phyloP scores from a whole-genome alignment of 2,888 invertebrate species.

The Dimorphilus gyrociliatus region DNA sequence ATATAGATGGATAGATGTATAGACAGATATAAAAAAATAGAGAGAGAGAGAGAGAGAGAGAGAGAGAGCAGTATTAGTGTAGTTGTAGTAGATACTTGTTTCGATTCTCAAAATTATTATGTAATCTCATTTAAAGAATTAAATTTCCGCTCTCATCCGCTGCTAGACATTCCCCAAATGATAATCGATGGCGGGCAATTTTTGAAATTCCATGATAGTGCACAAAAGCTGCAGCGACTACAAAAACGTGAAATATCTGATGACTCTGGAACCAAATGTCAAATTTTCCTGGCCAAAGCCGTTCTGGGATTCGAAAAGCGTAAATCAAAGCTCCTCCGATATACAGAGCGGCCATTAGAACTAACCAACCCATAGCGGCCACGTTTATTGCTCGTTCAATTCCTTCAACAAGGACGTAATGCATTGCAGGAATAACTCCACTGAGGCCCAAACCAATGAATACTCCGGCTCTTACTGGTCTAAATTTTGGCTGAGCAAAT shows the following conservation, averaged over 20 bases:
- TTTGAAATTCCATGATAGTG: slow-evolving; percentile 10
- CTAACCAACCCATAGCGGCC: slow-evolving; percentile 52
- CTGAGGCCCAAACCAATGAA: slow-evolving; percentile 87
- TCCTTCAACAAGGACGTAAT: slow-evolving; percentile 9
- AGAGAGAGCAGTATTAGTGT: no score
- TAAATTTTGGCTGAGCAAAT: slow-evolving; percentile 71
- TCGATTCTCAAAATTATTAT: no score
- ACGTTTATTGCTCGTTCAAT: slow-evolving; percentile 66
- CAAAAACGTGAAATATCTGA: slow-evolving; percentile 12
- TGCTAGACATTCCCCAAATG: no score
- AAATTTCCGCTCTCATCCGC: no score
- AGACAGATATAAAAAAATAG: no score
- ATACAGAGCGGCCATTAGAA: slow-evolving; percentile 75
- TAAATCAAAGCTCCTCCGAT: slow-evolving; percentile 84
- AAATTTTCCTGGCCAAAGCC: slow-evolving; percentile 81
- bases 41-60: no score
- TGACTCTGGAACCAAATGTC: slow-evolving; percentile 62
- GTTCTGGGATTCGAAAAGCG: slow-evolving; percentile 77
- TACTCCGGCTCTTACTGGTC: slow-evolving; percentile 70
- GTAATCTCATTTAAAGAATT: no score
- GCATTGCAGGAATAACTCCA: slow-evolving; percentile 52
- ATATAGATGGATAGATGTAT: no score
- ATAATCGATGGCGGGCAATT: slow-evolving; percentile 5
- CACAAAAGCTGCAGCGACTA: slow-evolving; percentile 8
- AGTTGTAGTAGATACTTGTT: no score